phyloP scores from a whole-genome alignment of 1,140 invertebrate species.

The Hyposmocoma kahamanoa region DNA sequence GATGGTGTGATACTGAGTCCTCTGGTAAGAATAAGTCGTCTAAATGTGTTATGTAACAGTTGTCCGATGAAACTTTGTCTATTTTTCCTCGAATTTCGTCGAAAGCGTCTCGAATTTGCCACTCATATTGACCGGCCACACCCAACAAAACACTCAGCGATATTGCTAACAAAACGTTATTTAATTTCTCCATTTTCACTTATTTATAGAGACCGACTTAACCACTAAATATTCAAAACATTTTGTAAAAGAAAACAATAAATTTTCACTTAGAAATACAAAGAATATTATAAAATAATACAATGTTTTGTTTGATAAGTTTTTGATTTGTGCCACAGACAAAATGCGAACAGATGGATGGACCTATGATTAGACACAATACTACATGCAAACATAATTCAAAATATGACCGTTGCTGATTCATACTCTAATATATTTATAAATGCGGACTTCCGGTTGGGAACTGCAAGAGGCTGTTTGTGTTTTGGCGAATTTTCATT shows the following conservation, averaged over 20 bases:
- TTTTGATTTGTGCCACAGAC: no score
- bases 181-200: conserved; percentile 51
- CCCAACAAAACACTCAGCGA: conserved; percentile 65
- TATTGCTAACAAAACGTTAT: conserved; percentile 41
- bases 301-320: neutral
- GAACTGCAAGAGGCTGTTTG: no score
- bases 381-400: no score
- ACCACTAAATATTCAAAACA: conserved; percentile 7
- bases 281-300: neutral
- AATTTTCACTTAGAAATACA: neutral
- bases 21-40: conserved; percentile 88
- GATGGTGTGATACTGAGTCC: conserved; percentile 91
- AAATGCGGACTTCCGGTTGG: no score
- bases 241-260: neutral
- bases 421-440: no score
- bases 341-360: no score
- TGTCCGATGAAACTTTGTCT: conserved; percentile 86
- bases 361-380: no score
- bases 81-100: conserved; percentile 89
- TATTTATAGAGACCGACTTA: conserved; percentile 3
- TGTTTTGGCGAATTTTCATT: no score
- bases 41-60: conserved; percentile 91
- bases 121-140: conserved; percentile 89
- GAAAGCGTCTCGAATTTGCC: conserved; percentile 90
- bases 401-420: no score